Evolutionary conservation across 2,113 vertebrate genomes (phyloP).

Genomic region (Epinephelus moara): DNA sequence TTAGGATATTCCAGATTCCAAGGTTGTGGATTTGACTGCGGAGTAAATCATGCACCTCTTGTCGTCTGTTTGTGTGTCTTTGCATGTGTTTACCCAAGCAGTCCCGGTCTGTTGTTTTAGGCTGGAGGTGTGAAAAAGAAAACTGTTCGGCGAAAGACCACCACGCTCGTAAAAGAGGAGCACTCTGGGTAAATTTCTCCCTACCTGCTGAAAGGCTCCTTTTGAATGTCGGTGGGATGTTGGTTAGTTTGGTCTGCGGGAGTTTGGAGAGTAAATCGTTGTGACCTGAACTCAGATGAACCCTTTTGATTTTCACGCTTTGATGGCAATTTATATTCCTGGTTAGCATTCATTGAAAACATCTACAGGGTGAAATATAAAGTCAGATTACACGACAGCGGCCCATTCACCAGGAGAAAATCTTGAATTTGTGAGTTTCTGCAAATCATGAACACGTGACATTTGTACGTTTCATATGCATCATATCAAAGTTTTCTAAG

Average conservation of each 20-base stretch:
- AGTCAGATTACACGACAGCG: not conserved
- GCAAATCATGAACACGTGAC: too few species aligned
- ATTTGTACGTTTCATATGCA: too few species aligned
- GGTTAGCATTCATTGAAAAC: not conserved
- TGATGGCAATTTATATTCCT: constrained; percentile 9
- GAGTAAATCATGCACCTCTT: constrained; percentile 21
- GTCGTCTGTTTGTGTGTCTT: constrained; percentile 14
- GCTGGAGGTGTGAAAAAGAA: constrained; percentile 67
- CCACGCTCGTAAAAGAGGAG: constrained; percentile 45
- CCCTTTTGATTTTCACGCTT: constrained; percentile 22
- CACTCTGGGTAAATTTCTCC: constrained; percentile 45
- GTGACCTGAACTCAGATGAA: constrained; percentile 33
- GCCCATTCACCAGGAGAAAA: rapidly evolving
- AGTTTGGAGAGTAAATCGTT: constrained; percentile 25
- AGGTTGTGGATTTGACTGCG: constrained; percentile 24
- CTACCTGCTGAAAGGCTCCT: constrained; percentile 52
- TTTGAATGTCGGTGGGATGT: constrained; percentile 3
- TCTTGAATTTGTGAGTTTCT: too few species aligned
- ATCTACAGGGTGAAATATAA: not conserved
- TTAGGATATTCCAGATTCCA: constrained; percentile 60
- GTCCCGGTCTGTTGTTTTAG: constrained; percentile 66
- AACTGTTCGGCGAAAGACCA: constrained; percentile 62
- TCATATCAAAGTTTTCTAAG: too few species aligned
- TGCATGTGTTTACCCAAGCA: constrained; percentile 43
- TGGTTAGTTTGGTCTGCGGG: constrained; percentile 27